phyloP scores from a whole-genome alignment of 2,797 vertebrate species.

The Phylloscopus collybita region DNA sequence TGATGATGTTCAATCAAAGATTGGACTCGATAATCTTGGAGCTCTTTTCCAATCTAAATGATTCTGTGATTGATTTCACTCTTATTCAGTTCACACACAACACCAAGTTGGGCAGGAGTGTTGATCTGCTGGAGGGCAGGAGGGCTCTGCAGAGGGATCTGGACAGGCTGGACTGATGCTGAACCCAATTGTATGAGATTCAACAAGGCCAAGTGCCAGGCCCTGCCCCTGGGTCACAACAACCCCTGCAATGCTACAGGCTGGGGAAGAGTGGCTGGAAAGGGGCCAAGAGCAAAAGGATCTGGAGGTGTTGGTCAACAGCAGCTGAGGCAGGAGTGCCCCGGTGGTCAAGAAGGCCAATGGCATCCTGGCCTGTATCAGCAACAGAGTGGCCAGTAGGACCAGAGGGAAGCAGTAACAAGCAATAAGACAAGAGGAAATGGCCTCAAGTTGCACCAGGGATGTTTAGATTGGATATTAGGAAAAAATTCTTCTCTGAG shows the following conservation, averaged over 20 bases:
- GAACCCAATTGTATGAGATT: rapidly evolving
- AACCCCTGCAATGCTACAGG: background rate
- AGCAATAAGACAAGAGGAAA: background rate
- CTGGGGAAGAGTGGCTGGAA: background rate
- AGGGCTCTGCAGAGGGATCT: background rate
- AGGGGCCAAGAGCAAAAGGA: background rate
- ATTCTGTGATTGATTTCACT: rapidly evolving
- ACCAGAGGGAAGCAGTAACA: rapidly evolving
- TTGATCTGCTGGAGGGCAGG: background rate
- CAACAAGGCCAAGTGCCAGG: background rate
- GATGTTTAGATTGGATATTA: background rate
- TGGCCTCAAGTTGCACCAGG: background rate
- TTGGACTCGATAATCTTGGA: background rate
- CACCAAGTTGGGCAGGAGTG: background rate
- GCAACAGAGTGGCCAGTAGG: background rate
- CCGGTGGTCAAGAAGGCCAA: background rate
- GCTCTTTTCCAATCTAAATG: background rate
- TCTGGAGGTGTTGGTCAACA: too few relatives aligned
- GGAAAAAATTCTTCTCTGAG: background rate
- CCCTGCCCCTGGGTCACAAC: background rate
- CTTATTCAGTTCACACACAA: background rate
- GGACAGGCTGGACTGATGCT: background rate
- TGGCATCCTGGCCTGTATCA: background rate
- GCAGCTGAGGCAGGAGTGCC: background rate
- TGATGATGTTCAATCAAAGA: background rate